phyloP scores from a whole-genome alignment of 2,797 vertebrate species.

The Hozukius guyotensis region DNA sequence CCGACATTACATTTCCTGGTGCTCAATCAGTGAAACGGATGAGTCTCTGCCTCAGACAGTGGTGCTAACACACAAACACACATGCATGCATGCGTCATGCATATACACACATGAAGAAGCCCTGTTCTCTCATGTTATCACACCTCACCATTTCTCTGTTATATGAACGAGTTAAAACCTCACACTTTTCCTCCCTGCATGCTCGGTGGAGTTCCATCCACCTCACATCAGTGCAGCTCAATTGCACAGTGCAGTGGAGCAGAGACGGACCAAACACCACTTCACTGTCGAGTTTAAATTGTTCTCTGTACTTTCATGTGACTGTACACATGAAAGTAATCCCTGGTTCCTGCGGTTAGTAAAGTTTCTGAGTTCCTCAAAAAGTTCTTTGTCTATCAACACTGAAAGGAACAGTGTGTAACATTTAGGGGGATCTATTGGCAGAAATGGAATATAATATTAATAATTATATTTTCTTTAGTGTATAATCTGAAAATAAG shows the following conservation, averaged over 20 bases:
- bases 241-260: slow-evolving; percentile 23
- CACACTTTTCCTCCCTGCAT: slow-evolving; percentile 5
- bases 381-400: background rate
- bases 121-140: slow-evolving; percentile 7
- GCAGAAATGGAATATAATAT: no score
- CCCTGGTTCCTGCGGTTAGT: background rate
- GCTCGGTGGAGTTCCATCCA: slow-evolving; percentile 26
- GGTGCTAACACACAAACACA: slow-evolving; percentile 10
- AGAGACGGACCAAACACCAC: slow-evolving; percentile 8
- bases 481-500: no score
- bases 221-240: slow-evolving; percentile 33
- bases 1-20: slow-evolving; percentile 40
- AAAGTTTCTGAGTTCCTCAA: background rate
- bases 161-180: slow-evolving; percentile 27
- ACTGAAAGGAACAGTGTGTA: background rate
- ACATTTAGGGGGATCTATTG: no score
- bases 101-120: background rate
- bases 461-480: no score
- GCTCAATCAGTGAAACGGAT: slow-evolving; percentile 55
- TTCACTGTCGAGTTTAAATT: slow-evolving; percentile 23
- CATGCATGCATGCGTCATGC: background rate
- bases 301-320: slow-evolving; percentile 14
- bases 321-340: background rate
- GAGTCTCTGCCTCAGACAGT: slow-evolving; percentile 19
- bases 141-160: slow-evolving; percentile 6